Evolutionary conservation across 2,797 vertebrate genomes (phyloP).

Genomic region (Urosaurus nigricauda): DNA sequence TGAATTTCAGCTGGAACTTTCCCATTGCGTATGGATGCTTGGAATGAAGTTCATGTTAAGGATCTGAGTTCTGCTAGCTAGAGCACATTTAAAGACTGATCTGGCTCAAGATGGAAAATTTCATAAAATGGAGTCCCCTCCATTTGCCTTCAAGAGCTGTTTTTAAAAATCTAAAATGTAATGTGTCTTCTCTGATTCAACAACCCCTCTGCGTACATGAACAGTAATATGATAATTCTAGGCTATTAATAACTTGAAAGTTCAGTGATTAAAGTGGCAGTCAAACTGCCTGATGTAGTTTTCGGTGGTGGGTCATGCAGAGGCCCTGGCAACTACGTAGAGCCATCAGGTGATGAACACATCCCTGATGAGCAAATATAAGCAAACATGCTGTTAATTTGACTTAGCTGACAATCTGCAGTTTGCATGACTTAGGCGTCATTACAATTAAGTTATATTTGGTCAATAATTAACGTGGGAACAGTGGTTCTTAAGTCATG

Average conservation of each 20-base stretch:
- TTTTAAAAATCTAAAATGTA: background rate
- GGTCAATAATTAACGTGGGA: background rate
- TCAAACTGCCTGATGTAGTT: background rate
- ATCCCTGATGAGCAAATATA: background rate
- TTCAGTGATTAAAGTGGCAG: background rate
- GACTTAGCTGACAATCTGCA: background rate
- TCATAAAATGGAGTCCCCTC: background rate
- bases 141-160: background rate
- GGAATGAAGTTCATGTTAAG: background rate
- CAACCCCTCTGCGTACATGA: no score
- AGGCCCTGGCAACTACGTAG: no score
- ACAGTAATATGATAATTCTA: background rate
- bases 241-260: background rate
- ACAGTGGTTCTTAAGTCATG: background rate
- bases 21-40: slow-evolving; percentile 15
- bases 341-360: background rate
- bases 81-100: background rate
- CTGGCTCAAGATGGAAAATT: background rate
- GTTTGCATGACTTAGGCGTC: no score
- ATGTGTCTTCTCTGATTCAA: background rate
- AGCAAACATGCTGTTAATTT: background rate
- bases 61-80: background rate
- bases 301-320: no score
- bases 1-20: slow-evolving; percentile 13
- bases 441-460: background rate